phyloP scores from a whole-genome alignment of 1,140 invertebrate species.

The Tetranychus cinnabarinus region DNA sequence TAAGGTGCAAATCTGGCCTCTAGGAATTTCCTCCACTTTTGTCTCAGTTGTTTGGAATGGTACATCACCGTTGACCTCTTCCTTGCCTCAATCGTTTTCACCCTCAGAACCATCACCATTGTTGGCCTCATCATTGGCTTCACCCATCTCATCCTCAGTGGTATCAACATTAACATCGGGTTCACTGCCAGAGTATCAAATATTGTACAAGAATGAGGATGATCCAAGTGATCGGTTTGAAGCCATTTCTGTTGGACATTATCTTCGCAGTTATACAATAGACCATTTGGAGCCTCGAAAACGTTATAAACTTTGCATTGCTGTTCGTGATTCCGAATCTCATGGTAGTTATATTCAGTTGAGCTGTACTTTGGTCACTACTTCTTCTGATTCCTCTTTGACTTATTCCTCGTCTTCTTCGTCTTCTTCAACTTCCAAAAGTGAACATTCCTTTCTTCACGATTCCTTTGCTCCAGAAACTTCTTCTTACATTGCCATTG shows the following conservation, averaged over 20 bases:
- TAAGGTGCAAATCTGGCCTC: conserved; percentile 20
- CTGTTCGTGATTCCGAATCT: conserved; percentile 19
- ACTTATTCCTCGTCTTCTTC: too few species aligned
- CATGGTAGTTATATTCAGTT: background rate
- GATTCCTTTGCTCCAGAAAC: too few species aligned
- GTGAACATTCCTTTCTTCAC: too few species aligned
- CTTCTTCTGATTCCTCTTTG: too few species aligned
- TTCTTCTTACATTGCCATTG: too few species aligned
- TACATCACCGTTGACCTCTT: conserved; percentile 19
- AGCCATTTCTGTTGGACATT: conserved; percentile 12
- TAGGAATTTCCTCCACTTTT: conserved; percentile 19
- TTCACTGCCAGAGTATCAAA: background rate
- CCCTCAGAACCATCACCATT: background rate
- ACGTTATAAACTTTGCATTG: conserved; percentile 25
- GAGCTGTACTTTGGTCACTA: too few species aligned
- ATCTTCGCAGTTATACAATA: conserved; percentile 22
- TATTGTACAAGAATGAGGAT: background rate
- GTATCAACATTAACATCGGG: background rate
- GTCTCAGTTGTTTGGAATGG: conserved; percentile 26
- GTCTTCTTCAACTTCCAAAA: too few species aligned
- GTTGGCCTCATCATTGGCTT: conserved; percentile 11
- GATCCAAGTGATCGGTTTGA: background rate
- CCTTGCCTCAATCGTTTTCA: conserved; percentile 2
- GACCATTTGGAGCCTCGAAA: conserved; percentile 21
- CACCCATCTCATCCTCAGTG: background rate